Percentiles rank a stretch among this genome's conserved stretches.
Evolutionary conservation across 2,113 vertebrate genomes (phyloP).

Genomic region (Accipiter cooperii): DNA sequence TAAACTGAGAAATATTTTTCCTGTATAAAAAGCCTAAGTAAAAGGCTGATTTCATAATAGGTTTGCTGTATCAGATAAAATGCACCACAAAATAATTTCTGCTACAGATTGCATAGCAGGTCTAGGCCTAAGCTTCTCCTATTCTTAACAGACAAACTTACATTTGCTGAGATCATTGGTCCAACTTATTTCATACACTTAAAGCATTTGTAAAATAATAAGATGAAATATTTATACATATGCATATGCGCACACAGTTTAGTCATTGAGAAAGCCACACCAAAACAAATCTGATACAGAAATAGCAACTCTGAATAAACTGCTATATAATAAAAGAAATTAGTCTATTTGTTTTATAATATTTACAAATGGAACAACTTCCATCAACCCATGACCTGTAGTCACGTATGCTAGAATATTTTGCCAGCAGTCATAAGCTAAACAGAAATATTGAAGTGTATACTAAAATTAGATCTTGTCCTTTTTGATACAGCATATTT

Average conservation of each 20-base stretch:
- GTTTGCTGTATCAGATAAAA: not conserved
- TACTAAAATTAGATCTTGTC: not conserved
- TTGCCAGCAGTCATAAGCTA: conserved; percentile 20
- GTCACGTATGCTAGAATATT: not conserved
- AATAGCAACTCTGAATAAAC: not conserved
- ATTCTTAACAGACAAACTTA: not conserved
- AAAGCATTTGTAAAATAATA: not conserved
- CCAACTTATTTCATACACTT: not conserved
- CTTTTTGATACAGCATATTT: conserved; percentile 22
- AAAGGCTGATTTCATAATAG: not conserved
- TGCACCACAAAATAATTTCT: not conserved
- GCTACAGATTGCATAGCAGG: not conserved
- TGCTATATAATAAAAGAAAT: not conserved
- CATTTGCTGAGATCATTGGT: conserved; percentile 1
- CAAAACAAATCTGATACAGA: not conserved
- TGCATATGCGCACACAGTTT: not conserved
- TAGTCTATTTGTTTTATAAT: not conserved
- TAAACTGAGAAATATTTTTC: not conserved
- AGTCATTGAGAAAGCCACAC: not conserved
- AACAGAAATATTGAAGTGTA: not conserved
- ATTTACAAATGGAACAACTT: conserved; percentile 26
- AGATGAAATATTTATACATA: not conserved
- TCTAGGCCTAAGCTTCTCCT: not conserved
- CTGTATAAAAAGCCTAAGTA: not conserved
- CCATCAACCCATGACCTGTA: not conserved